Evolutionary conservation across 2,797 vertebrate species (phyloP).

Genomic region (Sebastes minor): DNA sequence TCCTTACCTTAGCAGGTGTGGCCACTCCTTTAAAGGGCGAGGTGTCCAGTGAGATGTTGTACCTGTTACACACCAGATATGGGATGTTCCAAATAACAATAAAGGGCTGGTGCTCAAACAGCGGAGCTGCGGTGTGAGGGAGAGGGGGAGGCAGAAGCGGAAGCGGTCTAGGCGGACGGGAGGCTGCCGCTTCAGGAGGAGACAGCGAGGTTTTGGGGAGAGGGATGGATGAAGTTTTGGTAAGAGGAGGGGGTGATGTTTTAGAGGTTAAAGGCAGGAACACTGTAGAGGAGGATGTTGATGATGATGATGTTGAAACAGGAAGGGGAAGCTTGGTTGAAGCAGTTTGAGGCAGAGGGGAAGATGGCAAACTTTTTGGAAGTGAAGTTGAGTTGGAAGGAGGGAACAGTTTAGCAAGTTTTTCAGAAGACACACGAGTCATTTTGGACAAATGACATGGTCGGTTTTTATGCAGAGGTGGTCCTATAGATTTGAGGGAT

Average conservation of each 20-base stretch:
- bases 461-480: not conserved
- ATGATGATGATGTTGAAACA: not conserved
- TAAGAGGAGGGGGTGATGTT: not conserved
- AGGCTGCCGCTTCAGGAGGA: not conserved
- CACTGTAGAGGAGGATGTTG: not conserved
- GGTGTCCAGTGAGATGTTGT: slow-evolving; percentile 79
- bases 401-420: not conserved
- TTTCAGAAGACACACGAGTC: not conserved
- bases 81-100: slow-evolving; percentile 87
- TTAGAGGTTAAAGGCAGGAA: not conserved
- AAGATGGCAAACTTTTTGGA: not conserved
- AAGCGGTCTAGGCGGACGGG: not conserved
- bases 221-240: not conserved
- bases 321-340: not conserved
- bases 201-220: not conserved
- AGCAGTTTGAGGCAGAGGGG: not conserved
- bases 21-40: slow-evolving; percentile 76
- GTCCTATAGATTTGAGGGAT: not conserved
- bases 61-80: slow-evolving; percentile 75
- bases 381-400: not conserved
- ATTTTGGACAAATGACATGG: not conserved
- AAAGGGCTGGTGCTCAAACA: slow-evolving; percentile 79
- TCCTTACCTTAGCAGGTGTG: slow-evolving; percentile 71
- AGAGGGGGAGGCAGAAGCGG: not conserved
- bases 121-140: slow-evolving; percentile 55